Percentiles rank a stretch among this genome's conserved stretches.
Evolutionary conservation across 2,888 invertebrate species (phyloP).

Genomic region (Drosophila siamana): DNA sequence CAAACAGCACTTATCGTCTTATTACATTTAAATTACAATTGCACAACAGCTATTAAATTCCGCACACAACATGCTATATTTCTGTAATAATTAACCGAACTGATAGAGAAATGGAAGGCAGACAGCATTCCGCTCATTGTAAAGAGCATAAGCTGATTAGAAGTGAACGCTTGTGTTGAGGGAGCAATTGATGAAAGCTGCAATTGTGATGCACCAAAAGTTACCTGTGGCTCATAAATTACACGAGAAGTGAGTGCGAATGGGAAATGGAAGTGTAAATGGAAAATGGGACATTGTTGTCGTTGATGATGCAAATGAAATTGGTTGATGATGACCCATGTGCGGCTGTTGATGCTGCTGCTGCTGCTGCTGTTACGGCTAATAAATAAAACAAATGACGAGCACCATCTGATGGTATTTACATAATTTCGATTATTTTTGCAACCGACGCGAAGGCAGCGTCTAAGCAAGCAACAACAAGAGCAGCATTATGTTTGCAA

Average conservation of each 20-base stretch:
- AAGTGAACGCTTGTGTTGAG: too few species aligned
- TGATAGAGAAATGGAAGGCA: constrained; percentile 13
- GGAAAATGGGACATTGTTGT: constrained; percentile 21
- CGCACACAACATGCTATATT: constrained; percentile 21
- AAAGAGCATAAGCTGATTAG: constrained; percentile 35
- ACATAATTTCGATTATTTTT: constrained; percentile 78
- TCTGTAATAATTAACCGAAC: constrained; percentile 41
- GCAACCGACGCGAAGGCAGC: constrained; percentile 26
- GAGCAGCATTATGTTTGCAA: constrained; percentile 42
- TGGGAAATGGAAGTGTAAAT: constrained; percentile 1
- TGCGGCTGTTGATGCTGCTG: constrained; percentile 7
- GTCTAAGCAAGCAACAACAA: constrained; percentile 29
- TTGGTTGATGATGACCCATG: constrained; percentile 36
- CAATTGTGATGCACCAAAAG: constrained; percentile 21
- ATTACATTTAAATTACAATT: constrained; percentile 60
- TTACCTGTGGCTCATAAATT: constrained; percentile 44
- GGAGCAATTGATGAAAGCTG: constrained; percentile 24
- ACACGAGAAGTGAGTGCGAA: constrained; percentile 2
- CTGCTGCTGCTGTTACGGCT: constrained; percentile 4
- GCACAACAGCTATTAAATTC: constrained; percentile 54
- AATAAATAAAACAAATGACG: constrained; percentile 60
- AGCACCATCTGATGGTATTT: constrained; percentile 51
- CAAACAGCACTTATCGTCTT: constrained; percentile 29
- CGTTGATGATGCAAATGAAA: constrained; percentile 58
- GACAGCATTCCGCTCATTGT: constrained; percentile 29